Conservation (phyloP, 2,888 invertebrate species). For the Epinotia brunnichana region DNA sequence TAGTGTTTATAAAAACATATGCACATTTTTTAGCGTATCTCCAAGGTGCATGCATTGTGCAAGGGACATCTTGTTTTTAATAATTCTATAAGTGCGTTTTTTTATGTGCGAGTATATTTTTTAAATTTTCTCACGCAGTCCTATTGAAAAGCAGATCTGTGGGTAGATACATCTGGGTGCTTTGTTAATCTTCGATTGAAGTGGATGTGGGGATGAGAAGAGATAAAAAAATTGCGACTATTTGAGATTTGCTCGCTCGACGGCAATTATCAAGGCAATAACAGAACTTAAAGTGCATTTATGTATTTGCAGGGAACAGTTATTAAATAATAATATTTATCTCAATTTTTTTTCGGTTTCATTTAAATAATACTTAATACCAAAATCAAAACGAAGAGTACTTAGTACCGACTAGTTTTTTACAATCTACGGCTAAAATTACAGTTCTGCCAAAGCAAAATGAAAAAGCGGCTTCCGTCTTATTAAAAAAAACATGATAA, state of each 20-base stretch:
- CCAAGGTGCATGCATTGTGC: constrained; percentile 79
- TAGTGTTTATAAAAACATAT: constrained; percentile 81
- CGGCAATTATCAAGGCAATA: constrained; percentile 11
- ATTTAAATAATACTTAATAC: too few species aligned
- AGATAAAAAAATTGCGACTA: constrained; percentile 43
- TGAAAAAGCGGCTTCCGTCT: constrained; percentile 16
- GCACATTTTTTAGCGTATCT: constrained; percentile 82
- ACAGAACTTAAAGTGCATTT: not conserved
- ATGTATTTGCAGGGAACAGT: too few species aligned
- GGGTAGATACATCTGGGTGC: constrained; percentile 81
- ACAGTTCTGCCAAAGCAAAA: not conserved
- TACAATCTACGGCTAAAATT: not conserved
- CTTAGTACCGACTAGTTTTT: too few species aligned
- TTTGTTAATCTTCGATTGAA: constrained; percentile 70
- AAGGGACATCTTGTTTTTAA: constrained; percentile 77
- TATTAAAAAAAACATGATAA: constrained; percentile 66
- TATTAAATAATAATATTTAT: too few species aligned
- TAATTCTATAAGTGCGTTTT: constrained; percentile 75
- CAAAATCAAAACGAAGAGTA: too few species aligned
- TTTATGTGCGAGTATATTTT: constrained; percentile 80
- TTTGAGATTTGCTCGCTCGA: constrained; percentile 15
- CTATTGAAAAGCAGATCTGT: constrained; percentile 77
- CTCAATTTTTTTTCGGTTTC: too few species aligned
- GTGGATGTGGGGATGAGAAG: constrained; percentile 59
- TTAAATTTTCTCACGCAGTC: constrained; percentile 81